Base-by-base conservation (phyloP, 2,113 vertebrate genomes). In the Poecilia latipinna region DNA sequence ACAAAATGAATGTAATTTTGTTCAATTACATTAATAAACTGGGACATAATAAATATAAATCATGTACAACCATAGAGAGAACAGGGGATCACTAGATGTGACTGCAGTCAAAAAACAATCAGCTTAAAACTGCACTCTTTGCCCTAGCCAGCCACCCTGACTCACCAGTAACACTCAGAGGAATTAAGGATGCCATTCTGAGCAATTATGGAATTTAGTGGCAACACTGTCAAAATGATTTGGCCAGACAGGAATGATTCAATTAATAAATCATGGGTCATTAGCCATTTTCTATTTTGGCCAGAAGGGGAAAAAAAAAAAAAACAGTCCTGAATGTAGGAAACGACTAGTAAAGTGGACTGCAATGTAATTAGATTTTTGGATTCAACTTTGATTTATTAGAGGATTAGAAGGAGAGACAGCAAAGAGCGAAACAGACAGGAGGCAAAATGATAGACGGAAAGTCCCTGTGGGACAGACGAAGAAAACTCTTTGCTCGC, bases 181-280 rank as follows among this genome's bases (percentile, higher is more conserved):
- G 79, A 84, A 81, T 81, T 61, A 81, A 88, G 75, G 71, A 69
- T 85, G 86, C 86, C 80, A 86, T 81, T 89, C 68, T 83, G 79
- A 85, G 88, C 88, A 91, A 89, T 92, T 92, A 85, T 67, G 68
- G 70, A 89, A 91, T 92, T 91, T 92, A 88, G 79, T 84, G 77
- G 83, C 83, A 85, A 89, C 82, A 90, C 86, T 90, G 93, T 90
- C 89, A 90, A 82, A 93, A 90, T 88, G 84, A 93, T 92, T 90
- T 93, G 82, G 82, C 85, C 78, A 79, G 67, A 84, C 70, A 88
- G 86, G 86, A 87, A 88, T 88, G 84, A 94, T 92, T 93, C 61
- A 89, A 91, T 93, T 91, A 94, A 90, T 89, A 81, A 74, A 90
- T 85, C 86, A 89, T 75, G 84, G 90, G 87, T 92, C 91, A 90